phyloP scores from a whole-genome alignment of 2,113 vertebrate species.

The Gymnarchus niloticus region DNA sequence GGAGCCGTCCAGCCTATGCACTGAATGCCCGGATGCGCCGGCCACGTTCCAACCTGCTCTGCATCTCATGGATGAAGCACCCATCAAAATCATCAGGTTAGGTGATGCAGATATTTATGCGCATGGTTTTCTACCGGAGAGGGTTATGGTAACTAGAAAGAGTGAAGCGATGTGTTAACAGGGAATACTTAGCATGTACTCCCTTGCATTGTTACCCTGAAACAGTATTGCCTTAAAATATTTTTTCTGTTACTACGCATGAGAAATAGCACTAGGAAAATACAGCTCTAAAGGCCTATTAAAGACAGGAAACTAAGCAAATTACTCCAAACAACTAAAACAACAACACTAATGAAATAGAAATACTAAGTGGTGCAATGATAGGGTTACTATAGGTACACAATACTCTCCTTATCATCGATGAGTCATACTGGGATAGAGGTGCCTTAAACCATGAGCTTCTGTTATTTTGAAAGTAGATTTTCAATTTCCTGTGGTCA shows the following conservation, averaged over 20 bases:
- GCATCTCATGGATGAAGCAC: neutral
- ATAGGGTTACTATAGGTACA: neutral
- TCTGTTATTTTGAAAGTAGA: no score
- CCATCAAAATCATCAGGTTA: neutral
- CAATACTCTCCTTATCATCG: neutral
- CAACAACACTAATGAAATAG: neutral
- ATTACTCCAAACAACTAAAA: neutral
- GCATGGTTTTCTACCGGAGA: no score
- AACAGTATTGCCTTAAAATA: neutral
- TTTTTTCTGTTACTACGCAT: neutral
- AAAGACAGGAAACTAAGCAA: constrained; percentile 8
- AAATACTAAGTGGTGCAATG: neutral
- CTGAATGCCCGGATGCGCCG: neutral
- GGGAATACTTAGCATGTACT: neutral
- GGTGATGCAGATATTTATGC: neutral
- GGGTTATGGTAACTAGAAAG: no score
- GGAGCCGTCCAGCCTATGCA: neutral
- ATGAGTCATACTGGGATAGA: neutral
- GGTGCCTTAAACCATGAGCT: no score
- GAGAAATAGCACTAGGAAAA: neutral
- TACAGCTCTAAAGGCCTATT: neutral
- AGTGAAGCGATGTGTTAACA: no score
- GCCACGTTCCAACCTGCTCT: neutral
- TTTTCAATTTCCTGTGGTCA: no score
- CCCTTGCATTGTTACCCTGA: constrained; percentile 3